These are phyloP conservation scores for Salvelinus namaycush DNA, from an alignment of 2,113 vertebrate species.

Conservation along the genomic window DNA sequence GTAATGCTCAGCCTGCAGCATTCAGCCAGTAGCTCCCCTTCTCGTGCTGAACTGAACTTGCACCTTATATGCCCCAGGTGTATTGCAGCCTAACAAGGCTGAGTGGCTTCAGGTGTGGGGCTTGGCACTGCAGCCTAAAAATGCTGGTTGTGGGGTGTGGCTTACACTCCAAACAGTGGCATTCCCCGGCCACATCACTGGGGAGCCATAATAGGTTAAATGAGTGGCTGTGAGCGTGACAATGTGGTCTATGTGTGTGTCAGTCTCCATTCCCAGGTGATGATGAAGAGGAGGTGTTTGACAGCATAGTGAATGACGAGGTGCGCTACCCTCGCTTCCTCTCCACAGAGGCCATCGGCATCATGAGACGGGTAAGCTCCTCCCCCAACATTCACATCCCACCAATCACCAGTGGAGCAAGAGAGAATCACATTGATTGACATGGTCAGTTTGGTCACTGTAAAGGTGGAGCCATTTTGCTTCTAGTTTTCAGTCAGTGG, in stretches of 20 bases:
- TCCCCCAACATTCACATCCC: neutral
- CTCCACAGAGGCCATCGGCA: slow-evolving; percentile 82
- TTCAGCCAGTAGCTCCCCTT: too few relatives aligned
- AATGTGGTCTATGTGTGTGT: slow-evolving; percentile 25
- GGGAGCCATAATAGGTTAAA: too few relatives aligned
- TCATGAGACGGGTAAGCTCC: slow-evolving; percentile 84
- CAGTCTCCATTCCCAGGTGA: slow-evolving; percentile 89
- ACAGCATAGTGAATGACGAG: slow-evolving; percentile 90
- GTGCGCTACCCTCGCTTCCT: slow-evolving; percentile 88
- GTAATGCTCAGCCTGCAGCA: too few relatives aligned
- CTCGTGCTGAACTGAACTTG: too few relatives aligned
- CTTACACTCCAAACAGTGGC: too few relatives aligned
- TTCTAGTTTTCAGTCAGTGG: neutral
- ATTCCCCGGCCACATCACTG: too few relatives aligned
- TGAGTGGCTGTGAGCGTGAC: neutral
- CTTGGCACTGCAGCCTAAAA: too few relatives aligned
- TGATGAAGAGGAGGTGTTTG: slow-evolving; percentile 89
- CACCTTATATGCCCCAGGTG: too few relatives aligned
- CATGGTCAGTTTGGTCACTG: neutral
- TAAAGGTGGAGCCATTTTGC: neutral
- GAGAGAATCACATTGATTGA: neutral
- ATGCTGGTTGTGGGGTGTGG: too few relatives aligned
- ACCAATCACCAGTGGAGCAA: neutral
- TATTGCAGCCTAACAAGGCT: too few relatives aligned
- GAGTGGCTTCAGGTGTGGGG: too few relatives aligned